phyloP scores from a whole-genome alignment of 2,888 invertebrate species.

The Stictocephala bisonia region DNA sequence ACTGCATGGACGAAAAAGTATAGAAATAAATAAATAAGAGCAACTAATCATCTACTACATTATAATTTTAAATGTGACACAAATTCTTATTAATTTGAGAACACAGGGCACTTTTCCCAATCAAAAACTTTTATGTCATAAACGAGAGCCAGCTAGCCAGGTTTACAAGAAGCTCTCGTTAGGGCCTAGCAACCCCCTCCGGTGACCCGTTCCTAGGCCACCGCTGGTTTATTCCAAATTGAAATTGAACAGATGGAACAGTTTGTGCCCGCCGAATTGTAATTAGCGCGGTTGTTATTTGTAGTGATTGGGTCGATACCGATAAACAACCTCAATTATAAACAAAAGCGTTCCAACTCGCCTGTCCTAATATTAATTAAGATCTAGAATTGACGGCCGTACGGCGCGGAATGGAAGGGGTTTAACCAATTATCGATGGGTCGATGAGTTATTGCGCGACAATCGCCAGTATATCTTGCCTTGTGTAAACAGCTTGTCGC shows the following conservation, averaged over 20 bases:
- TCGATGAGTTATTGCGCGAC: constrained; percentile 29
- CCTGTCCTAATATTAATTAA: constrained; percentile 36
- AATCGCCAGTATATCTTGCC: constrained; percentile 27
- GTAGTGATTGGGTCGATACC: constrained; percentile 21
- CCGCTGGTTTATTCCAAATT: constrained; percentile 32
- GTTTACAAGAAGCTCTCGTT: no score
- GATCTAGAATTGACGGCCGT: no score
- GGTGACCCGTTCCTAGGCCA: constrained; percentile 20
- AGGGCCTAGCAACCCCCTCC: no score
- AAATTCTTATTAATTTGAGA: no score
- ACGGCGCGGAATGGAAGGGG: neutral
- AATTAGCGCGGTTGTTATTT: constrained; percentile 30
- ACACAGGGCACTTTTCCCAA: no score
- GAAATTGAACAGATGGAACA: constrained; percentile 9
- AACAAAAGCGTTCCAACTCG: no score
- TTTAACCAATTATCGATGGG: constrained; percentile 17
- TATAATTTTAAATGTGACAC: no score
- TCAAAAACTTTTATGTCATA: no score
- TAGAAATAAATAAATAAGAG: no score
- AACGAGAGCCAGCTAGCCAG: no score
- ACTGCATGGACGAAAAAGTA: no score
- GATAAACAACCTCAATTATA: constrained; percentile 37
- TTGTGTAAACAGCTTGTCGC: constrained; percentile 37
- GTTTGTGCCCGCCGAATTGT: constrained; percentile 30
- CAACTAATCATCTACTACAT: no score